A percentile compares a stretch with the other conserved stretches of the same genome.
phyloP scores from a whole-genome alignment of 1,140 invertebrate species.

The Chironomus striatipennis region DNA sequence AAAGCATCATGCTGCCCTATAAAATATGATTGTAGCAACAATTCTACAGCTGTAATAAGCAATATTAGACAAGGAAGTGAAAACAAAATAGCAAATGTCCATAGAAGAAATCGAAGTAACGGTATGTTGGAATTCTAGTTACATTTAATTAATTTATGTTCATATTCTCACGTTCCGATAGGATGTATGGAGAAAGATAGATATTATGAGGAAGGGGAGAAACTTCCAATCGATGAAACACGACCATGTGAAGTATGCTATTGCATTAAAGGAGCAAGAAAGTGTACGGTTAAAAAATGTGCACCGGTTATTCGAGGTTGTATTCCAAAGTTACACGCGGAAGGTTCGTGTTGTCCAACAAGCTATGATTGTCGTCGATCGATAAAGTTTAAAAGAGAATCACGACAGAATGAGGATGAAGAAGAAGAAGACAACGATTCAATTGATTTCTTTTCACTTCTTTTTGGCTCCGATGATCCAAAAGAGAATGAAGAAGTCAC shows the following conservation, averaged over 20 bases:
- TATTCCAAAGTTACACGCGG: conserved; percentile 56
- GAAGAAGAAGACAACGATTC: conserved; percentile 31
- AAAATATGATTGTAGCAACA: conserved; percentile 65
- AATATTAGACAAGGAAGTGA: conserved; percentile 33
- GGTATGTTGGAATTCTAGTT: conserved; percentile 33
- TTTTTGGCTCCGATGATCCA: conserved; percentile 31
- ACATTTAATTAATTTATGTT: conserved; percentile 7
- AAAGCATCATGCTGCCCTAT: conserved; percentile 74
- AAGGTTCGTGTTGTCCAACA: conserved; percentile 74
- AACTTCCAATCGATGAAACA: conserved; percentile 52
- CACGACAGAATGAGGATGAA: background rate
- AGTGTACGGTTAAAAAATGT: conserved; percentile 67
- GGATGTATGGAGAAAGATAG: conserved; percentile 57
- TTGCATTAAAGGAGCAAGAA: conserved; percentile 62
- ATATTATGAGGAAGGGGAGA: conserved; percentile 61
- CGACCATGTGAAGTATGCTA: conserved; percentile 69
- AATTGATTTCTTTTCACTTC: conserved; percentile 37
- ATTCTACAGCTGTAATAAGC: conserved; percentile 38
- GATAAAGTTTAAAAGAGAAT: conserved; percentile 24
- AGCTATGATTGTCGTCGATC: conserved; percentile 70
- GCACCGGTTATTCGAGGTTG: conserved; percentile 65
- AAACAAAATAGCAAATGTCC: conserved; percentile 29
- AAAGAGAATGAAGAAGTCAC: background rate
- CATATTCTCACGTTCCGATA: conserved; percentile 30
- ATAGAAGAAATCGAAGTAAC: conserved; percentile 37